phyloP scores from a whole-genome alignment of 2,113 vertebrate species.

The Pluvialis apricaria region DNA sequence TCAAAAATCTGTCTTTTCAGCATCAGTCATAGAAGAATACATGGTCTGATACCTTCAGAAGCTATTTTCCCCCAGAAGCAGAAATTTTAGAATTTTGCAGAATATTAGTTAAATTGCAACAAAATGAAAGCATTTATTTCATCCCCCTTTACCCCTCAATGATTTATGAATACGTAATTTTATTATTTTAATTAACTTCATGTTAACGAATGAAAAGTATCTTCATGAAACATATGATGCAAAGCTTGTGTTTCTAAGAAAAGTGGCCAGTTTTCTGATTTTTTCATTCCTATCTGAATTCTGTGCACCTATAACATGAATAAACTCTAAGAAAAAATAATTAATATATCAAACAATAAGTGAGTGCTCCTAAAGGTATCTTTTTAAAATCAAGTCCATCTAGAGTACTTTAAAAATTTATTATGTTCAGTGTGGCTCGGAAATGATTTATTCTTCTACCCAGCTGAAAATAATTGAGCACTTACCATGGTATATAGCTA shows the following conservation, averaged over 20 bases:
- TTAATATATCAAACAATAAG: not conserved
- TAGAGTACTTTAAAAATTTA: not conserved
- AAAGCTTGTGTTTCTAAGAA: not conserved
- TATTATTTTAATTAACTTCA: not conserved
- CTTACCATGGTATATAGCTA: not conserved
- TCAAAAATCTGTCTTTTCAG: not conserved
- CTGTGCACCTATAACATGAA: not conserved
- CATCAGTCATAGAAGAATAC: not conserved
- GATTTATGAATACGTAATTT: not conserved
- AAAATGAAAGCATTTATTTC: not conserved
- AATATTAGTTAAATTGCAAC: not conserved
- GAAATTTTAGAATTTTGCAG: too few species aligned
- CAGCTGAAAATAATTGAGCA: not conserved
- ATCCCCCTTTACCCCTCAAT: not conserved
- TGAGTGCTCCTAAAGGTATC: not conserved
- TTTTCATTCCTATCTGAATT: not conserved
- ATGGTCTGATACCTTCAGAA: not conserved
- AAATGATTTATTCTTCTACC: not conserved
- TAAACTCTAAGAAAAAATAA: not conserved
- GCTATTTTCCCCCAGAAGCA: not conserved
- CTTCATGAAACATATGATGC: not conserved
- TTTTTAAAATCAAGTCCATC: not conserved
- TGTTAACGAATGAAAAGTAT: not conserved
- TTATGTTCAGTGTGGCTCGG: rapidly evolving
- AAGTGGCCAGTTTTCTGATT: not conserved